phyloP scores from a whole-genome alignment of 2,888 invertebrate genomes.

The Heliconius sara region DNA sequence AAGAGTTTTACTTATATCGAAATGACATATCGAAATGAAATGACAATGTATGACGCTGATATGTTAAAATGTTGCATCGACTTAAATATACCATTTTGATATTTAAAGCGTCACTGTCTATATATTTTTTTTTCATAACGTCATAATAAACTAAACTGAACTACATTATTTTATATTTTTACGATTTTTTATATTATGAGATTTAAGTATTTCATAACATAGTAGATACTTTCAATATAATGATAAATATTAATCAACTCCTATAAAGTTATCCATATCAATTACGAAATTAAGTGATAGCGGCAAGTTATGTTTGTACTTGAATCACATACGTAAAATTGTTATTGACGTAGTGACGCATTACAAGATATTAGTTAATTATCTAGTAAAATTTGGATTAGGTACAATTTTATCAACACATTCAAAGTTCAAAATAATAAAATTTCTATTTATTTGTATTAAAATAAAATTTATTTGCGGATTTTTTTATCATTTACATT shows the following conservation, averaged over 20 bases:
- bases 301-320: constrained; percentile 22
- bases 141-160: too few species aligned
- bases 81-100: not conserved
- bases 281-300: constrained; percentile 26
- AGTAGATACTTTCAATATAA: not conserved
- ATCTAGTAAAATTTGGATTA: constrained; percentile 11
- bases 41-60: too few species aligned
- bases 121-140: too few species aligned
- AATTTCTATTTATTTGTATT: not conserved
- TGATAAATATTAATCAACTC: constrained; percentile 25
- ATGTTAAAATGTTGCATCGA: not conserved
- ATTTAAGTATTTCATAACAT: constrained; percentile 10
- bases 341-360: constrained; percentile 10
- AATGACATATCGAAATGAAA: not conserved
- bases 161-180: too few species aligned
- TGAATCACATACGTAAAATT: constrained; percentile 20
- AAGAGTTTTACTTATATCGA: not conserved
- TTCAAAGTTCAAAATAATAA: constrained; percentile 3
- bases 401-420: not conserved
- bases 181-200: not conserved
- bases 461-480: not conserved
- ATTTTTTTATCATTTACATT: too few species aligned
- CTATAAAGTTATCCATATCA: constrained; percentile 15
- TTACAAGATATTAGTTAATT: constrained; percentile 16
- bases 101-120: not conserved